These are phyloP conservation scores for Oostethus manadensis DNA, from an alignment of 2,113 vertebrate genomes.

Conservation along the genomic window DNA sequence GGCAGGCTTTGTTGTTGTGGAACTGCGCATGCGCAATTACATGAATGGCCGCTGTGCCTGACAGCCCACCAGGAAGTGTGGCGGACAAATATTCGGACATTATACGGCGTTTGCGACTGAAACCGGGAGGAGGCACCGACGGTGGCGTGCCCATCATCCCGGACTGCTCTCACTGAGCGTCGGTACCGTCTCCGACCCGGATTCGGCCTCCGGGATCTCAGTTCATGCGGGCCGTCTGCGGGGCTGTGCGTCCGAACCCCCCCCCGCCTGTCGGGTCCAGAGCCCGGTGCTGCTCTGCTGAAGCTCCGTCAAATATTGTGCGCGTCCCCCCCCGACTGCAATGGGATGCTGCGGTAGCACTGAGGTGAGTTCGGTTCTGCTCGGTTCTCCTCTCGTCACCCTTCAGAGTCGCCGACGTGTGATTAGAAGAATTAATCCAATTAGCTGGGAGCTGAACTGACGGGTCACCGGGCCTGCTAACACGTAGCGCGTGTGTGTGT, in stretches of 20 bases:
- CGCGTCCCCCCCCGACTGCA: constrained; percentile 60
- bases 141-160: constrained; percentile 26
- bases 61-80: constrained; percentile 73
- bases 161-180: constrained; percentile 38
- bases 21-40: constrained; percentile 60
- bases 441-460: constrained; percentile 29
- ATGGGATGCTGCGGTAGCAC: constrained; percentile 80
- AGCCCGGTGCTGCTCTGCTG: constrained; percentile 56
- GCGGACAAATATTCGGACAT: constrained; percentile 61
- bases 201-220: constrained; percentile 22
- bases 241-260: constrained; percentile 37
- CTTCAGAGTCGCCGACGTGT: constrained; percentile 14
- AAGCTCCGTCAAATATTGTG: constrained; percentile 48
- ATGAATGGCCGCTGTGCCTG: constrained; percentile 73
- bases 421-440: constrained; percentile 60
- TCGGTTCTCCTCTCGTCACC: background rate
- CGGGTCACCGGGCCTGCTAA: background rate
- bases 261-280: constrained; percentile 55
- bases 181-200: constrained; percentile 33
- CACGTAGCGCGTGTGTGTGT: background rate
- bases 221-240: constrained; percentile 35
- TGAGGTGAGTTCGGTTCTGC: constrained; percentile 64
- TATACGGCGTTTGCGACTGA: constrained; percentile 59
- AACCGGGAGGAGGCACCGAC: constrained; percentile 38
- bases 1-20: constrained; percentile 12